Evolutionary conservation across 2,113 vertebrate species (phyloP), one percentile per base, ranked within the genome.

Genomic region (Silurus asotus): DNA sequence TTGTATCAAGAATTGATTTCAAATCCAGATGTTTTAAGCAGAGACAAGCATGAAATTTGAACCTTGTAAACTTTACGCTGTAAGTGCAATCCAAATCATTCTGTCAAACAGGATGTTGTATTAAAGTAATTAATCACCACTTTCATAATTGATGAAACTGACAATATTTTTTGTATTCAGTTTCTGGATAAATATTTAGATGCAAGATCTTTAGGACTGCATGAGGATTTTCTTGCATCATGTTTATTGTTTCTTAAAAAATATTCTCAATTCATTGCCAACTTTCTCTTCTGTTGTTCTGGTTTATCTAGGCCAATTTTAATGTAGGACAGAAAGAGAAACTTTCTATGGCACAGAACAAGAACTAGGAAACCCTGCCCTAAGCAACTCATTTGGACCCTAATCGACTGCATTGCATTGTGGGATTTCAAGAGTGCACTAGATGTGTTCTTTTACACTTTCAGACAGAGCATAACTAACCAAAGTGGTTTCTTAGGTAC

Each of bases 321-420:
- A 79, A 79, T 79, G 76, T 79, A 59, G 76, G 76, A 59, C 76
- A 79, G 25, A 45, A 77, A n/a, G 23, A 56, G 25, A 69, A 79
- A 79, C 51, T 58, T 79, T 79, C 53, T 9, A 17, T 58, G 53
- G 53, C n/a, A 78, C 76, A 79, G 76, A 79, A 79, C 25, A 79
- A 79, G 76, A 79, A 59, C 76, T 79, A 79, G 76, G 76, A 28
- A 79, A 79, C 76, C 76, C 76, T 79, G 76, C 76, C 55, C 55
- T 59, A 59, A 79, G 76, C 76, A 45, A 79, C 76, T 79, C 76
- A 79, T 79, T 79, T 79, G 55, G 76, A 79, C 76, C 76, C 55
- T 59, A 59, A 79, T 79, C 76, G 10, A 79, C 25, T 45, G 76
- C 76, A 79, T 10, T 79, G 55, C 76, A 59, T 79, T 79, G 55